Base-by-base conservation (phyloP, 2,888 invertebrate species). In the Hydrotaea diabolus region DNA sequence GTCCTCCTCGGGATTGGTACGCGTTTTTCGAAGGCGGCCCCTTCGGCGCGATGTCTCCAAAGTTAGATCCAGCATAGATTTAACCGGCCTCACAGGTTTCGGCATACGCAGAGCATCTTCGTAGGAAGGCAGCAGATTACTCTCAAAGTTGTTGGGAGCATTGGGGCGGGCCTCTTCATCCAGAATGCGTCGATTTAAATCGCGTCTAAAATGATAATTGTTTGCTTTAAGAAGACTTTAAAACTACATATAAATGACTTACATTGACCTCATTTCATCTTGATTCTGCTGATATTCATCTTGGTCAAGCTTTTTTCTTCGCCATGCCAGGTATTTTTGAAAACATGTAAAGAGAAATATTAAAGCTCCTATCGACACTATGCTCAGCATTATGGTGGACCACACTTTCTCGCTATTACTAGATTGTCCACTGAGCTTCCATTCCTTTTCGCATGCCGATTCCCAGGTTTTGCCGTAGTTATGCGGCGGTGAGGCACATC, bases 71-170 rank as follows among this genome's bases (percentile, higher is more conserved):
- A 90, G 53, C 90, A 93, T 90, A 0, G 95, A 95, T 87, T 94
- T 94, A 88, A 93, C 94, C 0, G 95, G 95, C 3, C 93, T 91
- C 87, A 94, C 95, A 53, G 96, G 88, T 89, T 95, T 94, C 0
- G 96, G 96, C 95, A 96, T 95, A 21, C 95, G 93, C 78, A 96
- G 93, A 43, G 96, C 96, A 92, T 96, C 96, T 88, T 95, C 95
- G 88, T 96, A 96, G 2, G 95, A 95, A 0, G 96, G 96, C 49
- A 96, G 95, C 0, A 71, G 31, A 80, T 94, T 94, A 39, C 95
- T 93, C 91, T 96, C 96, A 87, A 95, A 93, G 0, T 95, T 95
- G 21, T 84, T 85, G 7, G 95, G 94, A 23, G 95, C 94, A 89
- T 94, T 95, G 74, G 93, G 93, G 15, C 94, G 92, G 17, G 93